phyloP scores from a whole-genome alignment of 1,140 invertebrate genomes.

The Heliothis virescens region DNA sequence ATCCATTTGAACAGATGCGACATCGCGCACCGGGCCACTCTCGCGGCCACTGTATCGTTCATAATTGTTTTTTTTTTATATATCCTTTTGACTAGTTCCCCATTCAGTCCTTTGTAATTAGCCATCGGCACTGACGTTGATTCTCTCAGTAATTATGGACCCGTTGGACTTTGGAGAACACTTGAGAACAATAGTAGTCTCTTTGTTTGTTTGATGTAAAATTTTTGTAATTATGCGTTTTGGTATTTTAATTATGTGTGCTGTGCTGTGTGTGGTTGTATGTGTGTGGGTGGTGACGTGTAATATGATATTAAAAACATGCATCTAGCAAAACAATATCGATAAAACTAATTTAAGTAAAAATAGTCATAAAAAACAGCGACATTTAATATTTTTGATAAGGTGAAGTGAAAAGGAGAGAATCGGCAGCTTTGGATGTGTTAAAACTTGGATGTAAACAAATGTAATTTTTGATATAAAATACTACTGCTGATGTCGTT shows the following conservation, averaged over 20 bases:
- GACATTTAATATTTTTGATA: no score
- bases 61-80: constrained; percentile 81
- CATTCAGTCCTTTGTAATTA: constrained; percentile 84
- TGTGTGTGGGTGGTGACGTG: neutral
- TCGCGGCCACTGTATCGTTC: constrained; percentile 82
- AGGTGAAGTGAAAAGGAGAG: no score
- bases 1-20: constrained; percentile 84
- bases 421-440: neutral
- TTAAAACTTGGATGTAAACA: no score
- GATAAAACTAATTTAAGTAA: no score
- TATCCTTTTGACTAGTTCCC: constrained; percentile 73
- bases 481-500: neutral
- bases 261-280: neutral
- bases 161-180: constrained; percentile 66
- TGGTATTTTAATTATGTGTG: constrained; percentile 16
- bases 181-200: constrained; percentile 50
- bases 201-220: constrained; percentile 50
- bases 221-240: constrained; percentile 40
- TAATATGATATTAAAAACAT: no score
- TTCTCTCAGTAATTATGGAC: constrained; percentile 79
- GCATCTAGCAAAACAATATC: no score
- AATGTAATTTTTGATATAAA: no score
- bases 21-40: constrained; percentile 79
- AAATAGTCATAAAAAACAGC: no score
- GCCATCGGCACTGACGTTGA: constrained; percentile 77